phyloP scores from a whole-genome alignment of 1,140 invertebrate species.

The Drosophila cardini region DNA sequence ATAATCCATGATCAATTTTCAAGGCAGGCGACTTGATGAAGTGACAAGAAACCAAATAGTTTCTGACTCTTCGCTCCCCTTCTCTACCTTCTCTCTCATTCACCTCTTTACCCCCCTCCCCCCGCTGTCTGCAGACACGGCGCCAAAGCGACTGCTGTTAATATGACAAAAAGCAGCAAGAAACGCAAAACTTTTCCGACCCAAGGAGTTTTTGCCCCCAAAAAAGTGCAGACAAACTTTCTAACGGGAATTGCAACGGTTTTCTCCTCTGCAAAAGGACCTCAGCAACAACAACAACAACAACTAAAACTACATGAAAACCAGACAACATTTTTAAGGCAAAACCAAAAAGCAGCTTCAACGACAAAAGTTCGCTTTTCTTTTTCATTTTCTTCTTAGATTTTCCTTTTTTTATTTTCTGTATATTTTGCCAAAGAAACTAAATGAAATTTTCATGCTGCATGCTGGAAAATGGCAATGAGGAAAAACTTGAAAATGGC shows the following conservation, averaged over 20 bases:
- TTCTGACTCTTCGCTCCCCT: neutral
- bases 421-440: constrained; percentile 45
- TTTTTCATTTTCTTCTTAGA: neutral
- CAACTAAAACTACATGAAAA: constrained; percentile 39
- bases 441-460: constrained; percentile 60
- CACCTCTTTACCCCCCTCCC: constrained; percentile 21
- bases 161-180: constrained; percentile 76
- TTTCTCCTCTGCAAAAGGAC: constrained; percentile 40
- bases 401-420: neutral
- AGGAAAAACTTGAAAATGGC: constrained; percentile 32
- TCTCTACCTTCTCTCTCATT: neutral
- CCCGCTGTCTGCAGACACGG: neutral
- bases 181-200: constrained; percentile 67
- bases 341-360: constrained; percentile 46
- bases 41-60: constrained; percentile 41
- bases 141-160: constrained; percentile 63
- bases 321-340: constrained; percentile 78
- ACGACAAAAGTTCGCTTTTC: constrained; percentile 42
- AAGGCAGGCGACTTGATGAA: constrained; percentile 42
- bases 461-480: constrained; percentile 18
- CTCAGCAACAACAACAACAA: constrained; percentile 33
- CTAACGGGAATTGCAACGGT: constrained; percentile 63
- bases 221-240: constrained; percentile 75
- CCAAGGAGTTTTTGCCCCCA: constrained; percentile 47
- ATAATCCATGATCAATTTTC: constrained; percentile 32